A percentile compares a stretch with the other conserved stretches of the same genome.
Conservation (phyloP, 2,797 vertebrate genomes). For the Characodon lateralis region DNA sequence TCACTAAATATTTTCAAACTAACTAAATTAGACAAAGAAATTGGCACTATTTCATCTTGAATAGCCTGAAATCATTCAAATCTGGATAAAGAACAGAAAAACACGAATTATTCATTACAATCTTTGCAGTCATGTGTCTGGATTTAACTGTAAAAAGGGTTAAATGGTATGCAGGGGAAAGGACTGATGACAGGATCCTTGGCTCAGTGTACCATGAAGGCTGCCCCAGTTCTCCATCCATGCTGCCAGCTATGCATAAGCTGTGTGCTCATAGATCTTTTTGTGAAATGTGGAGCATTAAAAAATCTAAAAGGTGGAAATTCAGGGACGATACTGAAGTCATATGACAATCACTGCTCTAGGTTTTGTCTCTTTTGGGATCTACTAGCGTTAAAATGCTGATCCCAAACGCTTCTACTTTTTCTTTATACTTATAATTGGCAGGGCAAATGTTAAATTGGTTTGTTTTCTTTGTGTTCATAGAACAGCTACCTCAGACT, state of each 20-base stretch:
- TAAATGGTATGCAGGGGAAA: conserved; percentile 17
- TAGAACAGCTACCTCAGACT: conserved; percentile 45
- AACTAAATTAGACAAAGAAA: not conserved
- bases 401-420: conserved; percentile 38
- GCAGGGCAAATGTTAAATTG: conserved; percentile 68
- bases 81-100: not conserved
- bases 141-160: conserved; percentile 2
- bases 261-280: not conserved
- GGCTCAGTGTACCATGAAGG: conserved; percentile 42
- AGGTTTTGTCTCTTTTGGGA: conserved; percentile 14
- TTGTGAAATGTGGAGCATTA: not conserved
- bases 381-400: conserved; percentile 26
- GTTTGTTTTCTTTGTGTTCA: conserved; percentile 41
- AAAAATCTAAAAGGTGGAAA: not conserved
- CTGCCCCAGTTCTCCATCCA: conserved; percentile 41
- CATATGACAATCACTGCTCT: not conserved
- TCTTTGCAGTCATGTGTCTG: not conserved
- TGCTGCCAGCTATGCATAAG: conserved; percentile 6
- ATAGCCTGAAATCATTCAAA: not conserved
- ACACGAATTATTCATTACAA: not conserved
- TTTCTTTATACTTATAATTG: conserved; percentile 50
- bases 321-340: not conserved
- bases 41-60: not conserved
- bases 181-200: conserved; percentile 20
- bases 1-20: not conserved